phyloP scores from a whole-genome alignment of 2,113 vertebrate genomes.

The Nycticorax nycticorax region DNA sequence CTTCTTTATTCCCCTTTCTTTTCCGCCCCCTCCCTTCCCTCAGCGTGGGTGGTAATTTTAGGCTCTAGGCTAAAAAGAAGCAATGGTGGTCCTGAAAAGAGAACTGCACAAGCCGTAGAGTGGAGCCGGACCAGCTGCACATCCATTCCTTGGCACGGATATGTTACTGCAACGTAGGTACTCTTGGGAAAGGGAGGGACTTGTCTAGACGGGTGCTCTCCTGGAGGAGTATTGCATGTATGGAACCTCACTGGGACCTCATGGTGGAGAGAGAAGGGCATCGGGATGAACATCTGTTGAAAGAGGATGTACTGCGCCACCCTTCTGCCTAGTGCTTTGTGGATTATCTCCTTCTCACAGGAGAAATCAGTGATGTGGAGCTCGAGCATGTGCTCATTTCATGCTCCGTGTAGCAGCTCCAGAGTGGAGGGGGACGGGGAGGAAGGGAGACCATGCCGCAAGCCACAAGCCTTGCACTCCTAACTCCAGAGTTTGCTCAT shows the following conservation, averaged over 20 bases:
- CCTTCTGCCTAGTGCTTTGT: not conserved
- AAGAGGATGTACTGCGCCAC: not conserved
- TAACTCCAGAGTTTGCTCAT: not conserved
- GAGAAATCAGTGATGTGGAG: not conserved
- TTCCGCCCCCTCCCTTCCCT: not conserved
- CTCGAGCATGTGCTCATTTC: not conserved
- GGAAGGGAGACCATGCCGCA: not conserved
- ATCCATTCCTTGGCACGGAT: not conserved
- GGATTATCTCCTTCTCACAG: not conserved
- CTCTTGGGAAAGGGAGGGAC: not conserved
- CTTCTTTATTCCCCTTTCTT: not conserved
- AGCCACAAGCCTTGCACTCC: not conserved
- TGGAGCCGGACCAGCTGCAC: not conserved
- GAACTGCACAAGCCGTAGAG: not conserved
- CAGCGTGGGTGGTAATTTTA: not conserved
- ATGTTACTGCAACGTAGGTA: not conserved
- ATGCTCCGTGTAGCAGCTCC: not conserved
- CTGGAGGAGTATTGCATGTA: not conserved
- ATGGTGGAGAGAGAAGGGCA: not conserved
- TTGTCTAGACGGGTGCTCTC: not conserved
- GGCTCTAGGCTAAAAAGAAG: not conserved
- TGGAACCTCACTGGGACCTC: not conserved
- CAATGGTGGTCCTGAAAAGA: not conserved
- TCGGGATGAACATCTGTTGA: not conserved
- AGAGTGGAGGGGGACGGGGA: not conserved